These are phyloP conservation scores for Pica pica DNA, from an alignment of 2,113 vertebrate species.

Conservation along the genomic window DNA sequence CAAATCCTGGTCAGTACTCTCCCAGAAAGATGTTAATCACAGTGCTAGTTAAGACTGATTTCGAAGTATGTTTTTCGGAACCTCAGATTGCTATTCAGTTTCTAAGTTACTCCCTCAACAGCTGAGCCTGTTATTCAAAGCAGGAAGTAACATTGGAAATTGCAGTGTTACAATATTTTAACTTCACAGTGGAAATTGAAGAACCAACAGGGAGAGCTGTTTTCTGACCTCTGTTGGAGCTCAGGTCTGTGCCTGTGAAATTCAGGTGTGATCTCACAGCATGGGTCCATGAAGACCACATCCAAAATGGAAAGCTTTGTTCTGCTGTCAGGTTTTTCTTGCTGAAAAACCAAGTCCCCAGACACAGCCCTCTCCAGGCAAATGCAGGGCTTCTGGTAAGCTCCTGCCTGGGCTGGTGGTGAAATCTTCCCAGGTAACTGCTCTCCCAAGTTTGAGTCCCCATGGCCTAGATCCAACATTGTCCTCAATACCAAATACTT, in stretches of 20 bases:
- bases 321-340: neutral
- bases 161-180: neutral
- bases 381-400: neutral
- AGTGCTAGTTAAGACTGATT: neutral
- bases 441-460: neutral
- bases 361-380: neutral
- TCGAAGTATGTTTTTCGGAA: neutral
- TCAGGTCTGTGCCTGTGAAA: neutral
- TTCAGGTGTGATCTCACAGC: fast-evolving
- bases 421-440: neutral
- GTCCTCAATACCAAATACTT: neutral
- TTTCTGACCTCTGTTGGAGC: neutral
- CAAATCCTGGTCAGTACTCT: neutral
- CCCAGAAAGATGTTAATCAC: neutral
- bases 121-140: neutral
- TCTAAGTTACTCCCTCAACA: neutral
- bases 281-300: neutral
- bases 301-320: neutral
- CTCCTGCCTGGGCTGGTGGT: fast-evolving
- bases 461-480: neutral
- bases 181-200: neutral
- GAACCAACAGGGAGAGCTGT: neutral
- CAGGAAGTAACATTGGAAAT: neutral
- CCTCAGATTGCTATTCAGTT: neutral
- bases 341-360: neutral